phyloP scores from a whole-genome alignment of 1,140 invertebrate genomes.

The Uloborus diversus region DNA sequence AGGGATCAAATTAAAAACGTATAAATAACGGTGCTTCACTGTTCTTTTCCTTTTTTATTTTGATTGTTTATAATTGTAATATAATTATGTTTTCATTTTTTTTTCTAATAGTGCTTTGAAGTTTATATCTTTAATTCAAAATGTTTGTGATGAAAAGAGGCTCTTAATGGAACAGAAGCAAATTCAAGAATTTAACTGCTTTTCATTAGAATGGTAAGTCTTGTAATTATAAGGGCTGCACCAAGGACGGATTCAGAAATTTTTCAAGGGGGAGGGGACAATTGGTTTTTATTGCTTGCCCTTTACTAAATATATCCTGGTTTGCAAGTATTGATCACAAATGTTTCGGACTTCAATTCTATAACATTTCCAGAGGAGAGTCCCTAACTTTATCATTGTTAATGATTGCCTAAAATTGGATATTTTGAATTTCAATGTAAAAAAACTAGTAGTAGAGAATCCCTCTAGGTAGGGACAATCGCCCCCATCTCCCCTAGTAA shows the following conservation, averaged over 20 bases:
- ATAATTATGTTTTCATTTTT: not conserved
- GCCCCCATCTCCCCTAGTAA: too few relatives aligned
- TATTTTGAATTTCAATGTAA: not conserved
- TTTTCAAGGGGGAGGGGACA: too few relatives aligned
- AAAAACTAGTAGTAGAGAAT: too few relatives aligned
- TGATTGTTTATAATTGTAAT: not conserved
- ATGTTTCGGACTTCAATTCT: too few relatives aligned
- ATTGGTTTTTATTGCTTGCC: too few relatives aligned
- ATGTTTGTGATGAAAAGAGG: not conserved
- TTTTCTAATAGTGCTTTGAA: slow-evolving; percentile 20
- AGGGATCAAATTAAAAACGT: too few relatives aligned
- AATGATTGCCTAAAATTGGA: too few relatives aligned
- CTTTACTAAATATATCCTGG: not conserved
- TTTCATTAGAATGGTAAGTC: slow-evolving; percentile 9
- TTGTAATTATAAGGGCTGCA: not conserved
- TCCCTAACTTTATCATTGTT: not conserved
- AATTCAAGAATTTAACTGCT: not conserved
- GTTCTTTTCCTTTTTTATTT: not conserved
- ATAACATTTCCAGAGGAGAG: too few relatives aligned
- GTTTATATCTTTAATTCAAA: slow-evolving; percentile 11
- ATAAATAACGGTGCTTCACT: not conserved
- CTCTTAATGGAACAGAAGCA: not conserved
- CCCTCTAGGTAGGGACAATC: too few relatives aligned
- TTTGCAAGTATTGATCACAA: too few relatives aligned
- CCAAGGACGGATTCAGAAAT: too few relatives aligned